Evolutionary conservation across 2,888 invertebrate species (phyloP).

Genomic region (Aphelenchoides bicaudatus): DNA sequence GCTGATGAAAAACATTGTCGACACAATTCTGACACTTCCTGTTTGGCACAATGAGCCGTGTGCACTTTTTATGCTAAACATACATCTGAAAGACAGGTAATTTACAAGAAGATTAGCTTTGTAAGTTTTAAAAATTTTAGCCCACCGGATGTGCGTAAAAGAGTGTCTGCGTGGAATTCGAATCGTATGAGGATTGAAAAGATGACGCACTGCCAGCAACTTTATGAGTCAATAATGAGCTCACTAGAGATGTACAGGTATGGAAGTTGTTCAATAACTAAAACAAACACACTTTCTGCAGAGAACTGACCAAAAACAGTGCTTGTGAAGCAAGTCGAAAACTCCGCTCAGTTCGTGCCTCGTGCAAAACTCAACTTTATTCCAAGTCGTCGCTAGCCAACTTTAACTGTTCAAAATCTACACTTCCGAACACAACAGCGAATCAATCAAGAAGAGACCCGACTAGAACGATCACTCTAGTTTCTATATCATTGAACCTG

Average conservation of each 20-base stretch:
- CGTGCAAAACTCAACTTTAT: constrained; percentile 10
- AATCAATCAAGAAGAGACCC: too few species aligned
- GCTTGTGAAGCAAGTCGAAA: constrained; percentile 35
- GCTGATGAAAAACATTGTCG: constrained; percentile 21
- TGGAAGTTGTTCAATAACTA: constrained; percentile 26
- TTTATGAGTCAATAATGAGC: constrained; percentile 45
- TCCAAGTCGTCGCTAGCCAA: constrained; percentile 8
- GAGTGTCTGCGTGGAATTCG: constrained; percentile 39
- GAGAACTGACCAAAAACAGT: constrained; percentile 26
- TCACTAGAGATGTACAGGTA: background rate
- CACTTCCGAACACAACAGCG: too few species aligned
- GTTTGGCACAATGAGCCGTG: constrained; percentile 52
- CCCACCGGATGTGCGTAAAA: constrained; percentile 35
- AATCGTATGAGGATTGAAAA: constrained; percentile 40
- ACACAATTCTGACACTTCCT: constrained; percentile 43
- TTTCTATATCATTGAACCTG: background rate
- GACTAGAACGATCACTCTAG: constrained; percentile 1
- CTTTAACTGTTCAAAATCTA: too few species aligned
- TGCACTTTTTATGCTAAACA: constrained; percentile 50
- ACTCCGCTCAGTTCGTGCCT: constrained; percentile 27
- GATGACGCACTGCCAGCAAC: constrained; percentile 43
- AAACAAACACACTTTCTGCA: constrained; percentile 1
- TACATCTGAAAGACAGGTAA: constrained; percentile 48
- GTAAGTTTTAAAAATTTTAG: constrained; percentile 27
- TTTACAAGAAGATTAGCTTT: too few species aligned